Evolutionary conservation across 2,113 vertebrate species (phyloP).

Genomic region (Neomonachus schauinslandi): DNA sequence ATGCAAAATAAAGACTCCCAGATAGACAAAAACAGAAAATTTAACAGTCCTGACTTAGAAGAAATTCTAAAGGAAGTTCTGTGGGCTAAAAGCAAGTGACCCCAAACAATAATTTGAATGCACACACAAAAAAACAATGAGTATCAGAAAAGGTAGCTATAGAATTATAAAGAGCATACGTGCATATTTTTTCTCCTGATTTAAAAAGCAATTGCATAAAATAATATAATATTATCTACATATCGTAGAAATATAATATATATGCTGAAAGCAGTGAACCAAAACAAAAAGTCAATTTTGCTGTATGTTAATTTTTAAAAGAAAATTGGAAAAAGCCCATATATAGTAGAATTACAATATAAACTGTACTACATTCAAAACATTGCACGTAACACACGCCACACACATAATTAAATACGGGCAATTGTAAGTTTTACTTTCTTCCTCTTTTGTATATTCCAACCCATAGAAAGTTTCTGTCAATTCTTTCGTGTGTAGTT

Average conservation of each 20-base stretch:
- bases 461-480: not conserved
- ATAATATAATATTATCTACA: not conserved
- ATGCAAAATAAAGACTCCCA: not conserved
- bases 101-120: not conserved
- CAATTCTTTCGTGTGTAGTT: not conserved
- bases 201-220: not conserved
- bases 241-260: not conserved
- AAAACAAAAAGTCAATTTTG: not conserved
- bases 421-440: not conserved
- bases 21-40: not conserved
- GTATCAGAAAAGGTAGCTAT: not conserved
- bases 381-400: not conserved
- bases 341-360: not conserved
- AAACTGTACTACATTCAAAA: not conserved
- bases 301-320: not conserved
- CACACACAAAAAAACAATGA: not conserved
- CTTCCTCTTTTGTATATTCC: not conserved
- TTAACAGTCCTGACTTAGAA: not conserved
- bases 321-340: not conserved
- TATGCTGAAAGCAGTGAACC: not conserved
- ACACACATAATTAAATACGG: not conserved
- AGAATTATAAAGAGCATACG: not conserved
- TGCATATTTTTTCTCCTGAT: not conserved
- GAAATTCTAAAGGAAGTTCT: not conserved
- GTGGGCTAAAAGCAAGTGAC: not conserved